These are phyloP conservation scores for Papilio elwesi DNA, from an alignment of 2,888 invertebrate species.

Conservation along the genomic window DNA sequence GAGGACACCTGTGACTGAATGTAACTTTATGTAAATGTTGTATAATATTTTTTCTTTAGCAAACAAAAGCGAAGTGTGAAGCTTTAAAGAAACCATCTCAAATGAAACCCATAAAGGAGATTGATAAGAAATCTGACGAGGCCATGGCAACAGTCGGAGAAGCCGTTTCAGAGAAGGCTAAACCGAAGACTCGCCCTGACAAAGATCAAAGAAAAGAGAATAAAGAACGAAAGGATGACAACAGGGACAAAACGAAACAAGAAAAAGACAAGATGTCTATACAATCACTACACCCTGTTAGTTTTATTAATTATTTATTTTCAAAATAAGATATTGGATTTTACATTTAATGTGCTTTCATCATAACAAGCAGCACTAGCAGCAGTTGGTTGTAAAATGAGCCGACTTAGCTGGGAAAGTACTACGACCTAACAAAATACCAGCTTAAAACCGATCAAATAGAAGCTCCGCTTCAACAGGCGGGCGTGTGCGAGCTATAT, in stretches of 20 bases:
- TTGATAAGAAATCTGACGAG: constrained; percentile 68
- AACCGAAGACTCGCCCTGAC: constrained; percentile 53
- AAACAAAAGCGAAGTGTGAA: constrained; percentile 84
- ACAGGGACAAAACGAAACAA: constrained; percentile 56
- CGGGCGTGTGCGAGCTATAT: too few species aligned
- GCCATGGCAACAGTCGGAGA: constrained; percentile 46
- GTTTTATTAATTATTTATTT: constrained; percentile 36
- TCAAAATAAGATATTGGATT: too few species aligned
- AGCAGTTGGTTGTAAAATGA: too few species aligned
- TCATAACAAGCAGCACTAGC: too few species aligned
- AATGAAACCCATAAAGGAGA: constrained; percentile 62
- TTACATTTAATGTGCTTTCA: too few species aligned
- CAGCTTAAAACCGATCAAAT: too few species aligned
- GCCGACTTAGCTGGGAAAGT: too few species aligned
- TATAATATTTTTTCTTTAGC: constrained; percentile 49
- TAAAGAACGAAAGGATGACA: constrained; percentile 46
- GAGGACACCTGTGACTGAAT: too few species aligned
- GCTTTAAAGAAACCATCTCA: constrained; percentile 81
- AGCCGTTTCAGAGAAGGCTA: constrained; percentile 54
- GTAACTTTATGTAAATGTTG: too few species aligned
- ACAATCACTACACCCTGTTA: constrained; percentile 54
- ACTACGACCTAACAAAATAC: too few species aligned
- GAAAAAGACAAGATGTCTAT: constrained; percentile 58
- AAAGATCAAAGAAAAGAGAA: constrained; percentile 43
- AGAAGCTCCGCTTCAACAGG: too few species aligned